These are phyloP conservation scores for Mesocentrotus franciscanus DNA, from an alignment of 53 echinoderm and acorn worm genomes.

Conservation along the genomic window DNA sequence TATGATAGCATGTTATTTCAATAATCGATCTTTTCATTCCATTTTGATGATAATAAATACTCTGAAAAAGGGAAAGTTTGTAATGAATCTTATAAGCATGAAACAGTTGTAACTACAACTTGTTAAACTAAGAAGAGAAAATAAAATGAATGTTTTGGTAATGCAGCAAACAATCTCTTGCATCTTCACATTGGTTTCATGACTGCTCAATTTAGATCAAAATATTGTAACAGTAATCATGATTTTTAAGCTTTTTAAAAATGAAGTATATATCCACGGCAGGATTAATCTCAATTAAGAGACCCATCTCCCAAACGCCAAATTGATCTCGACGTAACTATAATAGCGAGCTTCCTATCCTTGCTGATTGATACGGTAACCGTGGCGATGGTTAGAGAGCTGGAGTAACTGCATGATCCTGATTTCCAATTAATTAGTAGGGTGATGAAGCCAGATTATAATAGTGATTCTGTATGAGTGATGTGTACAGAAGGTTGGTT, in stretches of 20 bases:
- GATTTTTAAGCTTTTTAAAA: not conserved
- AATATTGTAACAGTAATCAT: not conserved
- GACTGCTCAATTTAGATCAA: not conserved
- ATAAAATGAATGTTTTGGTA: too few relatives aligned
- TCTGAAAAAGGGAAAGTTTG: too few relatives aligned
- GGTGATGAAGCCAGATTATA: not conserved
- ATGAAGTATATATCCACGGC: not conserved
- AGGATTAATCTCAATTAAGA: slow-evolving; percentile 50
- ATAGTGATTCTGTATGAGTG: not conserved
- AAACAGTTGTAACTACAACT: too few relatives aligned
- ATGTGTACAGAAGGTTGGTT: not conserved
- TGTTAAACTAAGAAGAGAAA: too few relatives aligned
- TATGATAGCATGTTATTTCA: too few relatives aligned
- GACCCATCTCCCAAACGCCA: not conserved
- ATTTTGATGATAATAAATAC: too few relatives aligned
- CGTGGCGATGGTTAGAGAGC: not conserved
- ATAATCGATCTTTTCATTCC: too few relatives aligned
- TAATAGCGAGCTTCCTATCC: slow-evolving; percentile 1
- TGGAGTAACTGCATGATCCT: not conserved
- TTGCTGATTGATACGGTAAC: slow-evolving; percentile 31
- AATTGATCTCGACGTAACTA: slow-evolving; percentile 23
- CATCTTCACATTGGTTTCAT: too few relatives aligned
- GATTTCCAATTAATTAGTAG: slow-evolving; percentile 47
- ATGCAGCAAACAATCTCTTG: not conserved
- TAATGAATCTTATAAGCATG: too few relatives aligned